Base-by-base conservation (phyloP, 1,140 invertebrate genomes). In the Harpegnathos saltator region DNA sequence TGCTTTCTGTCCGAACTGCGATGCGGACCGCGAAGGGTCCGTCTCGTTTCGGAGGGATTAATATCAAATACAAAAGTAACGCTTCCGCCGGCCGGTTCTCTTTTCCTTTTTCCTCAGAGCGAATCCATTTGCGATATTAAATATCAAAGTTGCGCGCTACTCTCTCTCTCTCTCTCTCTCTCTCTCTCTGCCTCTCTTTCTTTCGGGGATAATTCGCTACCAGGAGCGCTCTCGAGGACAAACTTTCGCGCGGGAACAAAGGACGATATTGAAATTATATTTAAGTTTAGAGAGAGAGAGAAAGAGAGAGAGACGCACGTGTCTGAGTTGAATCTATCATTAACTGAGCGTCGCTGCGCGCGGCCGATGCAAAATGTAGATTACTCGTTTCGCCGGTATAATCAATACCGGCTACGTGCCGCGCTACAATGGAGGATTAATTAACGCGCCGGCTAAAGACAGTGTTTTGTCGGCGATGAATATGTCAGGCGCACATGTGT, bases 401-500 rank as follows among this genome's bases (percentile, higher is more conserved):
- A 77, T 77, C 59, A 77, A 77, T 77, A 77, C 26, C 22, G 38
- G 52, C 44, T 77, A 66, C 19, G 50, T 48, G 59, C 26, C 19
- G 48, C 59, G 19, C n/a, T 15, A 82, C 69, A 82, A 82, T 74
- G 19, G 19, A 19, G 69, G 56, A 74, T 82, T 82, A 82, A 82
- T 82, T 82, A 82, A 74, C 58, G 24, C 12, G n/a, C 15, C 26
- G 54, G 33, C 26, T 38, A 74, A 33, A 82, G 59, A 74, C 58
- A 74, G 17, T 73, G 78, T 73, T 74, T 73, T 74, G 56, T 54
- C 19, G 26, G 58, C 69, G 44, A 65, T 65, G 59, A 75, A 75
- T 58, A 29, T 26, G 63, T 56, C 63, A 33, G 22, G 48, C 26
- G 26, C 68, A 73, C 44, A 44, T 44, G 58, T 38, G 38, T 59